Evolutionary conservation across 37 sponge, comb jelly and placozoan species (phyloP), one percentile per base, ranked within the genome.

Genomic region (Cliona cf. orientalis): DNA sequence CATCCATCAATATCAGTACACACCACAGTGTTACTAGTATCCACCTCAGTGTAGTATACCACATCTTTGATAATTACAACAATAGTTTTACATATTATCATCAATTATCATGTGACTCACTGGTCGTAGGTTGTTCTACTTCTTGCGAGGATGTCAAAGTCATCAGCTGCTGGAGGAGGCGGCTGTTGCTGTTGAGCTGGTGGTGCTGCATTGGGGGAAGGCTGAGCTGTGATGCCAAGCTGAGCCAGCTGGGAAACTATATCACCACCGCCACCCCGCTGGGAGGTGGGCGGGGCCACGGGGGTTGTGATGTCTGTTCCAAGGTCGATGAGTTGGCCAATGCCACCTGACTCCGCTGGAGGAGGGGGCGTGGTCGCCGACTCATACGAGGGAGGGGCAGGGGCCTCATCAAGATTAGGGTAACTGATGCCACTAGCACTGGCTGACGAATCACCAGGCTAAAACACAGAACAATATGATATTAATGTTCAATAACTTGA

Each of bases 61-160:
- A n/a, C n/a, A n/a, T n/a, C n/a, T n/a, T n/a, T n/a, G n/a, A n/a
- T n/a, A n/a, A 17, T 5, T 67, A 23, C 11, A 62, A 6, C 64
- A n/a, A n/a, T n/a, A n/a, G n/a, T n/a, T n/a, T n/a, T n/a, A n/a
- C n/a, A n/a, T n/a, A n/a, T n/a, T n/a, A n/a, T n/a, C n/a, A n/a
- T n/a, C n/a, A n/a, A n/a, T n/a, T n/a, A n/a, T n/a, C n/a, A n/a
- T n/a, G 21, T 6, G 12, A 63, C 66, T 39, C 68, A 42, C 84
- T 67, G 32, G 1, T 72, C 74, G 42, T 81, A 91, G 0, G 87
- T 83, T 36, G 78, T 79, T 79, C 97, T 71, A 46, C 94, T 96
- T 80, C 95, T 85, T 4, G 98, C 95, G 71, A 98, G 95, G 79
- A 98, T 98, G 71, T 98, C 98, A 92, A 98, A 98, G 78, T 98